A percentile compares a stretch with the other conserved stretches of the same genome.
These are phyloP conservation scores for Fregata magnificens DNA, from an alignment of 2,113 vertebrate genomes.

Conservation along the genomic window DNA sequence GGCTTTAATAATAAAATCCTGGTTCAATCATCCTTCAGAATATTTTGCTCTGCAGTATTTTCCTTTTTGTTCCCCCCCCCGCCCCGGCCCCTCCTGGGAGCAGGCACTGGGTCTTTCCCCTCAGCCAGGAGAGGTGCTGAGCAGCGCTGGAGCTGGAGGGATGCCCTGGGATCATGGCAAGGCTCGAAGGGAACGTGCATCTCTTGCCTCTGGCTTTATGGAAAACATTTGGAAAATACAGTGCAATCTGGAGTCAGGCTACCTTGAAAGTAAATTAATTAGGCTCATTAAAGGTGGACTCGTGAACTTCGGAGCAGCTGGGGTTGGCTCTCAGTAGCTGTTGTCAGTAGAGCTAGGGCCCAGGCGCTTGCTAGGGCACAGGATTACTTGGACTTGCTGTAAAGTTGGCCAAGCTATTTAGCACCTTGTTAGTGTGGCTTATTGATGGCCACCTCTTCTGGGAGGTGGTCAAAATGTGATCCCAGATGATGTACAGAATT, in stretches of 20 bases:
- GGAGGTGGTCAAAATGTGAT: neutral
- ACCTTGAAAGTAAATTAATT: conserved; percentile 37
- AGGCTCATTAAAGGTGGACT: neutral
- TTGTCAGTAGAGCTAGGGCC: neutral
- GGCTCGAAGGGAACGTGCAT: accelerated
- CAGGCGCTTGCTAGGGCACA: neutral
- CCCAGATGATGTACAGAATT: neutral
- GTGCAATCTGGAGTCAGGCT: neutral
- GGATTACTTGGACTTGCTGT: neutral
- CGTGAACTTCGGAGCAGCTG: neutral
- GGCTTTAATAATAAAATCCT: neutral
- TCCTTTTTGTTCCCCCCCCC: neutral
- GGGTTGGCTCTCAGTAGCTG: neutral
- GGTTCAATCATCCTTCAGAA: neutral
- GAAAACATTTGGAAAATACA: neutral
- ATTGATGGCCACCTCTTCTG: accelerated
- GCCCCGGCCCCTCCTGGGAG: neutral
- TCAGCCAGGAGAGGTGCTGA: neutral
- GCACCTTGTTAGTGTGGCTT: neutral
- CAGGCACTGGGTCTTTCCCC: neutral
- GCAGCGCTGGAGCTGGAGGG: neutral
- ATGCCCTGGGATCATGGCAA: accelerated
- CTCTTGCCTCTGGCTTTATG: neutral
- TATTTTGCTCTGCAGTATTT: neutral
- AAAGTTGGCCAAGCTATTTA: neutral